Evolutionary conservation across 2,888 invertebrate species (phyloP), one percentile per base, ranked within the genome.

Genomic region (Drosophila birchii): DNA sequence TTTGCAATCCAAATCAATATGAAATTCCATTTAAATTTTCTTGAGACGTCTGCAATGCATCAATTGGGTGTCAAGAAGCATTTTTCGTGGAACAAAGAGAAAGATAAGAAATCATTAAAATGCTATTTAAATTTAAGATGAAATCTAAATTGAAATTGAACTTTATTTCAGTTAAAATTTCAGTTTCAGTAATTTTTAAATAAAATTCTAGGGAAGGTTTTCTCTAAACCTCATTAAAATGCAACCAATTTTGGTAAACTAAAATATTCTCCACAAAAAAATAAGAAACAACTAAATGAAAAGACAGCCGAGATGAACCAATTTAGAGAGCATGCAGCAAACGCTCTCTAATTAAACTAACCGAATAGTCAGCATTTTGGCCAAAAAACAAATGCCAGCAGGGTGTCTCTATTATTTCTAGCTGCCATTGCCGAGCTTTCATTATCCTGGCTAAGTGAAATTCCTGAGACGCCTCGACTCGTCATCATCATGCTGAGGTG

Each of bases 361-460:
- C 64, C 64, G 18, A 66, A 29, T 23, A 44, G 26, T 44, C 41
- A 53, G 64, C 11, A 29, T 44, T 36, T 64, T 36, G 36, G 53
- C n/a, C 23, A 59, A 38, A 38, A 38, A 55, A 49, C 55, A 55
- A 61, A 32, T 44, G 54, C 49, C 18, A 39, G 41, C n/a, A n/a
- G 29, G 26, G 26, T 20, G 29, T 18, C 23, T 69, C 7, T 32
- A 55, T 49, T 62, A 62, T 62, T 72, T 55, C n/a, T 44, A 34
- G 72, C 12, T 23, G 32, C 18, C 20, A 20, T 53, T 53, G 56
- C 45, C 8, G 41, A 47, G 74, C 47, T 76, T 61, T 60, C 53
- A 69, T 61, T 54, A 53, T 4, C 26, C 53, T 53, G 45, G 44
- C 72, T 75, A 75, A 72, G 68, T 75, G 72, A 57, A 58, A 57